Percentiles rank a stretch among this genome's conserved stretches.
Conservation (phyloP, 2,888 invertebrate genomes). For the Xylophagus ater region DNA sequence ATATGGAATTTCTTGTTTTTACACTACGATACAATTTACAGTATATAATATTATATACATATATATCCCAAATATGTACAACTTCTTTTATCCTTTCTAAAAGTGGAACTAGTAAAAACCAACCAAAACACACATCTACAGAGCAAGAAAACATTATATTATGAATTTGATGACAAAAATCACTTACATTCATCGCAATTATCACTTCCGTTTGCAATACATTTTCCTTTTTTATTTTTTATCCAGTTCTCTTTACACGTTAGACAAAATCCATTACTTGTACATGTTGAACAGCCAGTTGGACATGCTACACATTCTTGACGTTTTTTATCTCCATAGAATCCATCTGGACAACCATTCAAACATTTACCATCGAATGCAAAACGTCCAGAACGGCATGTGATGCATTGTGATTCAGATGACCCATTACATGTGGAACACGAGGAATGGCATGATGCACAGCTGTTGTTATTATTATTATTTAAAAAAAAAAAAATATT, state of each 20-base stretch:
- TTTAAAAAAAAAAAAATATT: neutral
- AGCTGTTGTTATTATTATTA: constrained; percentile 43
- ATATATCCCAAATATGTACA: no score
- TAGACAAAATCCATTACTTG: constrained; percentile 57
- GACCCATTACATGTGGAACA: constrained; percentile 75
- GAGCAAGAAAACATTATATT: no score
- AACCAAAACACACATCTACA: no score
- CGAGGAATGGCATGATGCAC: constrained; percentile 64
- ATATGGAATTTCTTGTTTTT: no score
- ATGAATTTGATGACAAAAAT: constrained; percentile 20
- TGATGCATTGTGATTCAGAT: constrained; percentile 66
- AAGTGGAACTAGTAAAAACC: no score
- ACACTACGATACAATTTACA: no score
- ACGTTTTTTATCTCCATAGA: constrained; percentile 65
- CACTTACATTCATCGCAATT: constrained; percentile 55
- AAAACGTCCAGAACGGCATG: constrained; percentile 62
- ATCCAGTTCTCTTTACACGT: constrained; percentile 65
- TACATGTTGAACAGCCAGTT: constrained; percentile 65
- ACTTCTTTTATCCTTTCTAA: no score
- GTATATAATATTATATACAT: no score
- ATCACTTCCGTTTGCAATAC: constrained; percentile 57
- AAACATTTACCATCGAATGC: constrained; percentile 62
- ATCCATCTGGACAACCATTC: constrained; percentile 59
- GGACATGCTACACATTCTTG: constrained; percentile 69
- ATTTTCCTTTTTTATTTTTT: constrained; percentile 62